Evolutionary conservation across 2,113 vertebrate genomes (phyloP), one percentile per base, ranked within the genome.

Genomic region (Zosterops pallidus): DNA sequence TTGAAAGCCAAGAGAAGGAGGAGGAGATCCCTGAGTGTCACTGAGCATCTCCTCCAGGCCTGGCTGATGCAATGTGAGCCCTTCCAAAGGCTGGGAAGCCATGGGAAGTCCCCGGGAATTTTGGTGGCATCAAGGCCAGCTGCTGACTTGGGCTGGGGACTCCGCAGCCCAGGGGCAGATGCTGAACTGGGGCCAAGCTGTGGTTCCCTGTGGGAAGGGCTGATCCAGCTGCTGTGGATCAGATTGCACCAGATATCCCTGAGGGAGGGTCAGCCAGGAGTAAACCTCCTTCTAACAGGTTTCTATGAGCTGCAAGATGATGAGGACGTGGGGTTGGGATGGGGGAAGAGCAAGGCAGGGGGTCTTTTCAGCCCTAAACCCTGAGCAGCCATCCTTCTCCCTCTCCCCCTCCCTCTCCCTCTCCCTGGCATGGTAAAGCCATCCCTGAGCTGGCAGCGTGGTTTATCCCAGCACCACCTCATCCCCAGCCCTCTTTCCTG

Each of bases 241-340:
- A 33, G 62, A 67, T 2, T 5, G 42, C 39, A 75, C 26, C 53
- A 64, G 44, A 8, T 49, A 60, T 41, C 26, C 49, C 63, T 1
- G 2, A 39, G 59, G 20, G 19, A 75, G 50, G 24, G 52, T 75
- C 71, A 69, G 64, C 10, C 9, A 3, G 52, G 39, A 23, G 5
- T 7, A n/a, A 90, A 23, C 14, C 44, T 87, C 39, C 80, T 53
- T 72, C 26, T 28, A 14, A 11, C 53, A 26, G 35, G 19, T 53
- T 79, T 72, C 53, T 53, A 21, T 47, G 74, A n/a, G 25, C 59
- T 77, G 31, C 12, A 31, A 50, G 64, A 23, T 33, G 77, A 31
- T 46, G 33, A 46, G 29, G 46, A 68, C 0, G 0, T 49, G 67
- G 28, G 16, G 17, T 14, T 19, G 5, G 37, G 13, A 37, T 29